These are phyloP conservation scores for Chiridota heheva DNA, from an alignment of 35 echinoderm and acorn worm genomes.

Conservation along the genomic window DNA sequence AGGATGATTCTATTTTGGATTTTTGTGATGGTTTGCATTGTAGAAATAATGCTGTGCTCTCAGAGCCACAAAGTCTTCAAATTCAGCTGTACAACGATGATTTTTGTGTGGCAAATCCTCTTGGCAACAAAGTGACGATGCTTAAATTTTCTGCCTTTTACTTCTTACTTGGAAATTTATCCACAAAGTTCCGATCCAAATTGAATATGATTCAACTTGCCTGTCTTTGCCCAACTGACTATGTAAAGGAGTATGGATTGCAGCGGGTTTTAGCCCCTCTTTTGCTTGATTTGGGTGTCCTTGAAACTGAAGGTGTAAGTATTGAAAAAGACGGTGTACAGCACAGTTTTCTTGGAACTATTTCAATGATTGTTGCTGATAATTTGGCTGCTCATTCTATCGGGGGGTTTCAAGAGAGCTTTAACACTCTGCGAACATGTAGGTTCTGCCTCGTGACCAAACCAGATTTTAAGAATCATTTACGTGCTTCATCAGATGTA, in stretches of 20 bases:
- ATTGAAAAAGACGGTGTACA: slow-evolving; percentile 39
- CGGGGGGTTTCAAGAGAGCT: slow-evolving; percentile 54
- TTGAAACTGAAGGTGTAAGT: slow-evolving; percentile 33
- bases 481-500: neutral
- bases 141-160: slow-evolving; percentile 54
- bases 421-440: slow-evolving; percentile 37
- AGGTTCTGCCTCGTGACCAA: slow-evolving; percentile 44
- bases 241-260: slow-evolving; percentile 42
- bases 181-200: slow-evolving; percentile 28
- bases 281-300: slow-evolving; percentile 11
- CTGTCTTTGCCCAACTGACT: slow-evolving; percentile 11
- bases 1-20: slow-evolving; percentile 17
- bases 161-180: slow-evolving; percentile 38
- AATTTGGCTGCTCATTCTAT: slow-evolving; percentile 57
- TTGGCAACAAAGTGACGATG: slow-evolving; percentile 61
- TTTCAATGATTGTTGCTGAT: slow-evolving; percentile 54
- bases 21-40: slow-evolving; percentile 54
- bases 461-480: slow-evolving; percentile 26
- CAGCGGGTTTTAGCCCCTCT: slow-evolving; percentile 27
- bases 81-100: slow-evolving; percentile 66
- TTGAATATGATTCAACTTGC: slow-evolving; percentile 45
- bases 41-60: slow-evolving; percentile 41
- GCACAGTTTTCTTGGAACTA: slow-evolving; percentile 21
- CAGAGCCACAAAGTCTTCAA: slow-evolving; percentile 28
- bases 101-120: slow-evolving; percentile 57